Evolutionary conservation across 2,888 invertebrate genomes (phyloP).

Genomic region (Acanthosepion pharaonis): DNA sequence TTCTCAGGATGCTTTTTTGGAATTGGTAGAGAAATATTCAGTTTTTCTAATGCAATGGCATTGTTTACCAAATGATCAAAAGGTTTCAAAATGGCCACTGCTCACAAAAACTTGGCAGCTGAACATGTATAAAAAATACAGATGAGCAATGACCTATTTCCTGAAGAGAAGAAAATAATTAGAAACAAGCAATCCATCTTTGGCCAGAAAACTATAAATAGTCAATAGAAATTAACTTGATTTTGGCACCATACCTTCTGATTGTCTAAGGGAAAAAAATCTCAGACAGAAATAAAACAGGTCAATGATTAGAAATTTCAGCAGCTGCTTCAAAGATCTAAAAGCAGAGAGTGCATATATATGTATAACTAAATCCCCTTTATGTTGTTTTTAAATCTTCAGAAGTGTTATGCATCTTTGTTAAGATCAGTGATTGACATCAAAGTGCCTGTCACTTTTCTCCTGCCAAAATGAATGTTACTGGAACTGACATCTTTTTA

Average conservation of each 20-base stretch:
- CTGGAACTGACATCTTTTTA: too few relatives aligned
- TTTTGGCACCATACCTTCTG: not conserved
- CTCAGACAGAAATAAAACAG: not conserved
- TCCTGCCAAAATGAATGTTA: too few relatives aligned
- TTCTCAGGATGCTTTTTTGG: too few relatives aligned
- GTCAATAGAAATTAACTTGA: not conserved
- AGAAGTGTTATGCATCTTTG: not conserved
- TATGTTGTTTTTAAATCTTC: not conserved
- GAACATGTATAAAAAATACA: not conserved
- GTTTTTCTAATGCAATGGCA: not conserved
- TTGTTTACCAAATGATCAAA: not conserved
- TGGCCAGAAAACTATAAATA: not conserved
- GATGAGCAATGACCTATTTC: not conserved
- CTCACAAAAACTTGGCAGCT: not conserved
- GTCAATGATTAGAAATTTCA: not conserved
- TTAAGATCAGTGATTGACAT: not conserved
- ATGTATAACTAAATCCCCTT: not conserved
- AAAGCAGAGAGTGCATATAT: not conserved
- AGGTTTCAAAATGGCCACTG: not conserved
- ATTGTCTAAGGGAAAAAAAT: not conserved
- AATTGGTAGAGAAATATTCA: too few relatives aligned
- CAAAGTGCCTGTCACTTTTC: not conserved
- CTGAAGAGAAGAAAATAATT: not conserved
- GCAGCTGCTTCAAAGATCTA: not conserved
- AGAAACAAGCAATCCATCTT: not conserved